phyloP scores from a whole-genome alignment of 2,113 vertebrate genomes.

The Aegithalos caudatus region DNA sequence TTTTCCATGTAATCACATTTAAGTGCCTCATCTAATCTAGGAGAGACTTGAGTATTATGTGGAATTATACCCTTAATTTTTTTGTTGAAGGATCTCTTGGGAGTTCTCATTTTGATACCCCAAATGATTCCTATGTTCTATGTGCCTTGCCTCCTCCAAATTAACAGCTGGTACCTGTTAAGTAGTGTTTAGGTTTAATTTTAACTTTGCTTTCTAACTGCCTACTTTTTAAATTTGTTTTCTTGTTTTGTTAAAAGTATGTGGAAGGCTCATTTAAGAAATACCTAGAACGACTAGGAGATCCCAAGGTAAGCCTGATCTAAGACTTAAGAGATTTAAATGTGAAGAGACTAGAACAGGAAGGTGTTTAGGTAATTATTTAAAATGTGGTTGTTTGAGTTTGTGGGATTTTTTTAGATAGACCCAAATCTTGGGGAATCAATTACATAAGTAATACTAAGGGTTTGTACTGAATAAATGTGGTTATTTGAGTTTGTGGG shows the following conservation, averaged over 20 bases:
- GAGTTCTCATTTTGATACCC: background rate
- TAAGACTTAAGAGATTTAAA: background rate
- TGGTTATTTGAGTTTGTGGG: background rate
- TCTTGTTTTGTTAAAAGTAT: conserved; percentile 76
- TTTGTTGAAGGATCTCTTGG: background rate
- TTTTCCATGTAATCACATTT: background rate
- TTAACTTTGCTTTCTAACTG: background rate
- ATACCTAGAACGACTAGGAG: conserved; percentile 89
- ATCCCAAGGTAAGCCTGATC: conserved; percentile 85
- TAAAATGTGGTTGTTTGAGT: background rate
- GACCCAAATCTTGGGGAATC: background rate
- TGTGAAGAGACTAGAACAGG: background rate
- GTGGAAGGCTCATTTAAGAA: conserved; percentile 97
- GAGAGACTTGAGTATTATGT: background rate
- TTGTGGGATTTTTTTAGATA: background rate
- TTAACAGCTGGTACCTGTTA: background rate
- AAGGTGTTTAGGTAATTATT: background rate
- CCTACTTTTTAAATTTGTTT: background rate
- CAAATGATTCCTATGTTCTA: accelerated
- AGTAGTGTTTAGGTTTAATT: background rate
- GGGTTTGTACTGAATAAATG: background rate
- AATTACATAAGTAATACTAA: background rate
- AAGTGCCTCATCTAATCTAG: background rate
- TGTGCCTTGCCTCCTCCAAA: accelerated
- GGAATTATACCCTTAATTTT: background rate